phyloP scores from a whole-genome alignment of 2,113 vertebrate genomes.

The Rhizomys pruinosus region DNA sequence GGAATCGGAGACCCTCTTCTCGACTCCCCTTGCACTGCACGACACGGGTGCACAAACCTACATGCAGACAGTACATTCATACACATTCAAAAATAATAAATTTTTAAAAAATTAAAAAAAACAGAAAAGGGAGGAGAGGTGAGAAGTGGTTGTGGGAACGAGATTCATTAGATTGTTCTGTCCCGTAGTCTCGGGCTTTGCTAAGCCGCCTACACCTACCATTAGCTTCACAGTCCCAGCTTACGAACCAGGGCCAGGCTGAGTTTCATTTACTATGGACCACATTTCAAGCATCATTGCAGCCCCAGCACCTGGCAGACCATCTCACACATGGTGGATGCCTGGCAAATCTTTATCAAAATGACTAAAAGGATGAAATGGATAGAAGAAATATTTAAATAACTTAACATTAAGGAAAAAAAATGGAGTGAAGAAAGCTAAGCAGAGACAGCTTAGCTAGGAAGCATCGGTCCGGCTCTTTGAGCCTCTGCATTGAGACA shows the following conservation, averaged over 20 bases:
- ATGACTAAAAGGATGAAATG: not conserved
- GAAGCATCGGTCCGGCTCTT: not conserved
- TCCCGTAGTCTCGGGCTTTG: too few relatives aligned
- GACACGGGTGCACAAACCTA: too few relatives aligned
- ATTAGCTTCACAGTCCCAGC: not conserved
- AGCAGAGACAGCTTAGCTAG: not conserved
- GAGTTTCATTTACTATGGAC: not conserved
- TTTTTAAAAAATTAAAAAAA: too few relatives aligned
- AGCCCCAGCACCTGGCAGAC: not conserved
- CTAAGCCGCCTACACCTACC: not conserved
- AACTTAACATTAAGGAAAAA: conserved; percentile 19
- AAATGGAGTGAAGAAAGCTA: not conserved
- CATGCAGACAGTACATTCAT: too few relatives aligned
- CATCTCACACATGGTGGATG: not conserved
- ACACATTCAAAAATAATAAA: too few relatives aligned
- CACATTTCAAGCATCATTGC: not conserved
- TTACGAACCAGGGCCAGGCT: not conserved
- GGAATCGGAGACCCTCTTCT: too few relatives aligned
- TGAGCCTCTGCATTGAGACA: not conserved
- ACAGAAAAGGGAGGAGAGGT: not conserved
- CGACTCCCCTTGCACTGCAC: too few relatives aligned
- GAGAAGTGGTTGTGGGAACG: not conserved
- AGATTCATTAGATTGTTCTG: not conserved
- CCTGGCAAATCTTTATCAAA: not conserved
- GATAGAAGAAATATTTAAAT: not conserved